Evolutionary conservation across 2,888 invertebrate genomes (phyloP).

Genomic region (Caenorhabditis sp.): DNA sequence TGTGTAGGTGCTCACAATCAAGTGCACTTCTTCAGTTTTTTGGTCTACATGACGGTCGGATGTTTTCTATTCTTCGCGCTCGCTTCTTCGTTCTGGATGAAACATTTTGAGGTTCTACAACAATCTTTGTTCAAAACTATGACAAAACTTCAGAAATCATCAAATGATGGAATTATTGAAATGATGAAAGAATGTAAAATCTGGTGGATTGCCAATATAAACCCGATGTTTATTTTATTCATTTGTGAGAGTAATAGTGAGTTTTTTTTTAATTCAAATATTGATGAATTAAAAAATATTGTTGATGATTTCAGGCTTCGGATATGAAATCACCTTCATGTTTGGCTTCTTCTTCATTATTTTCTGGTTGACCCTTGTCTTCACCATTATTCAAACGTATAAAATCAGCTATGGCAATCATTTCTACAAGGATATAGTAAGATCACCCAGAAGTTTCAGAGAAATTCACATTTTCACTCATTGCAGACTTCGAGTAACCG

Average conservation of each 20-base stretch:
- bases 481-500: not conserved
- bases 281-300: not conserved
- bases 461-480: no score
- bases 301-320: not conserved
- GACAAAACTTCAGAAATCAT: no score
- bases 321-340: not conserved
- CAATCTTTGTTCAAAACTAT: no score
- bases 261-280: not conserved
- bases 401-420: not conserved
- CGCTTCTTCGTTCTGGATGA: not conserved
- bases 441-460: no score
- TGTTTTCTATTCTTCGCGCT: not conserved
- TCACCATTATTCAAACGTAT: not conserved
- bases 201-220: not conserved
- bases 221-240: not conserved
- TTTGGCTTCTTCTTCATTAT: not conserved
- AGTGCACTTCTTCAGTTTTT: conserved; percentile 22
- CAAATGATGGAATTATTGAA: no score
- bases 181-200: not conserved
- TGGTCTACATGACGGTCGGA: not conserved
- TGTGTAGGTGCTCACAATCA: conserved; percentile 35
- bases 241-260: not conserved
- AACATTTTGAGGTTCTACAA: not conserved
- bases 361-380: not conserved
- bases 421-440: not conserved